phyloP scores from a whole-genome alignment of 2,113 vertebrate species.

The Cathartes aura region DNA sequence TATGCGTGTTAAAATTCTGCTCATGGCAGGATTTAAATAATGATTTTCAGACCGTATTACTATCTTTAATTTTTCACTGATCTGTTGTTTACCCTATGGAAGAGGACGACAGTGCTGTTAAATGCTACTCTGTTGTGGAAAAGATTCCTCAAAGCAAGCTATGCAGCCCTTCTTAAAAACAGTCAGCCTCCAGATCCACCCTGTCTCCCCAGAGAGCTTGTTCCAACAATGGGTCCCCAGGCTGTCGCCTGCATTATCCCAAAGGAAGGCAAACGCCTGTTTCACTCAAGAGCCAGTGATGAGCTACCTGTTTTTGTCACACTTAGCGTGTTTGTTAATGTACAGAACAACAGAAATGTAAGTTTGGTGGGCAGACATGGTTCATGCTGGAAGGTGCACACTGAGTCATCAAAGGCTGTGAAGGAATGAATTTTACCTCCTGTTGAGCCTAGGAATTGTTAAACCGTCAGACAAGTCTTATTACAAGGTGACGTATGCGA shows the following conservation, averaged over 20 bases:
- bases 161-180: neutral
- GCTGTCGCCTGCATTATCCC: neutral
- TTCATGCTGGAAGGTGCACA: neutral
- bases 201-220: rapidly evolving
- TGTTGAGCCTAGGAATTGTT: neutral
- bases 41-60: neutral
- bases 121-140: neutral
- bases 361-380: neutral
- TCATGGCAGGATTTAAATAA: neutral
- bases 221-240: neutral
- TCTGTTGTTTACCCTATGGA: neutral
- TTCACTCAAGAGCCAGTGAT: neutral
- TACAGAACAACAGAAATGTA: neutral
- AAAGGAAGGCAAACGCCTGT: neutral
- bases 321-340: neutral
- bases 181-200: neutral
- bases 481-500: neutral
- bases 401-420: neutral
- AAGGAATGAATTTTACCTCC: neutral
- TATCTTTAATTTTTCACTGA: neutral
- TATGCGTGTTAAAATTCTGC: neutral
- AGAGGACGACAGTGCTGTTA: neutral
- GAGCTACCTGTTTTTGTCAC: neutral
- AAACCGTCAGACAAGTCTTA: neutral
- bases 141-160: neutral